Percentiles rank a stretch among this genome's conserved stretches.
Conservation (phyloP, 1,140 invertebrate species). For the Telenomus remus region DNA sequence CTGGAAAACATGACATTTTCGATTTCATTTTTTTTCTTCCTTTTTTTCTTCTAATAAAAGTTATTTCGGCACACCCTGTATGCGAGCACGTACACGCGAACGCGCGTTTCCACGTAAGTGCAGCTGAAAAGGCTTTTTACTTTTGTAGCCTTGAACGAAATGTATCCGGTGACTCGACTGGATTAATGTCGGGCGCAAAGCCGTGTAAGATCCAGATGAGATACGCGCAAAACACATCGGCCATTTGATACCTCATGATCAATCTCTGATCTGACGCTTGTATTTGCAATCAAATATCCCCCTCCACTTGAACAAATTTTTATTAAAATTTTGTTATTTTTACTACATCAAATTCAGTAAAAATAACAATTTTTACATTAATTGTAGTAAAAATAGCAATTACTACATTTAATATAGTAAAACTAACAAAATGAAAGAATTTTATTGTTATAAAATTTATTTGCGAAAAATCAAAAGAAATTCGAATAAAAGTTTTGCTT, state of each 20-base stretch:
- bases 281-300: constrained; percentile 24
- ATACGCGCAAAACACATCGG: constrained; percentile 49
- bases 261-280: constrained; percentile 22
- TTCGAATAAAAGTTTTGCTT: no score
- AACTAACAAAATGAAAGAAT: no score
- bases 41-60: constrained; percentile 26
- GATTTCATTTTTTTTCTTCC: not conserved
- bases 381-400: no score
- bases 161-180: constrained; percentile 72
- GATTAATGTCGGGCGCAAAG: constrained; percentile 58
- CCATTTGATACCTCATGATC: constrained; percentile 44
- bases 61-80: constrained; percentile 51
- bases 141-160: constrained; percentile 73
- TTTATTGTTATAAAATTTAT: no score
- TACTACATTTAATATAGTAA: no score
- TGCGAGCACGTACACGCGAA: constrained; percentile 30
- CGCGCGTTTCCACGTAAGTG: constrained; percentile 63
- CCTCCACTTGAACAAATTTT: no score
- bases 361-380: no score
- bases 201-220: constrained; percentile 53
- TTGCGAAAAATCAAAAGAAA: no score
- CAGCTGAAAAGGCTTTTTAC: constrained; percentile 75
- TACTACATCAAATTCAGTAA: no score
- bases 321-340: no score
- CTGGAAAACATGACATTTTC: constrained; percentile 42